These are phyloP conservation scores for Acanthis flammea DNA, from an alignment of 2,797 vertebrate species.

Conservation along the genomic window DNA sequence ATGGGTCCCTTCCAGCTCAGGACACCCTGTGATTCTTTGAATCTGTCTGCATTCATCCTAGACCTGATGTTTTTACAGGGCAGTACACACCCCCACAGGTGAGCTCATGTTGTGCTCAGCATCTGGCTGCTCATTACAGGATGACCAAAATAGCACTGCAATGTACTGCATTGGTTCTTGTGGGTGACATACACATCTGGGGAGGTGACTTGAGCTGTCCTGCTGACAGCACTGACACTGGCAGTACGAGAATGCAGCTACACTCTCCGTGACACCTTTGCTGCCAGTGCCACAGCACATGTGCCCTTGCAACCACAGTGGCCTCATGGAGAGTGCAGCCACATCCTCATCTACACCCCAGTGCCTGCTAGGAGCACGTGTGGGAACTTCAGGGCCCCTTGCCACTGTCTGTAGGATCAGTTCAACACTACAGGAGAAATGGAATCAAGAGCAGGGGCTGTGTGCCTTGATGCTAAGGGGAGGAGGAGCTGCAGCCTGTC, in stretches of 20 bases:
- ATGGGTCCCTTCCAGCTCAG: not conserved
- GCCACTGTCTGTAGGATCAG: not conserved
- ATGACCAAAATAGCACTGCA: not conserved
- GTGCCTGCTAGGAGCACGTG: not conserved
- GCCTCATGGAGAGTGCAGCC: not conserved
- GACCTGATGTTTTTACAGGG: not conserved
- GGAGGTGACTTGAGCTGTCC: not conserved
- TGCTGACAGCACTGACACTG: not conserved
- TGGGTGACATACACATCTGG: fast-evolving
- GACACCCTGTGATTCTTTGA: not conserved
- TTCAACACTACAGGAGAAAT: not conserved
- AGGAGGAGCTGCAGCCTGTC: not conserved
- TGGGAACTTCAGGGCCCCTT: not conserved
- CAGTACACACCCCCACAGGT: not conserved
- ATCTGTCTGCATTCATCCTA: not conserved
- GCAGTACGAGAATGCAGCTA: fast-evolving
- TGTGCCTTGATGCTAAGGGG: not conserved
- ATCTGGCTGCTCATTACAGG: fast-evolving
- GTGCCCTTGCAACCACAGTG: not conserved
- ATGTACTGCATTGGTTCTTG: not conserved
- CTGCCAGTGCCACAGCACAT: not conserved
- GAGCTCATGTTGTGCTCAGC: not conserved
- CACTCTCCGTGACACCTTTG: not conserved
- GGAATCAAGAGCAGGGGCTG: not conserved
- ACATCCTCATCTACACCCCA: not conserved